A percentile compares a stretch with the other conserved stretches of the same genome.
Evolutionary conservation across 2,888 invertebrate species (phyloP).

Genomic region (Hydriomena furcata): DNA sequence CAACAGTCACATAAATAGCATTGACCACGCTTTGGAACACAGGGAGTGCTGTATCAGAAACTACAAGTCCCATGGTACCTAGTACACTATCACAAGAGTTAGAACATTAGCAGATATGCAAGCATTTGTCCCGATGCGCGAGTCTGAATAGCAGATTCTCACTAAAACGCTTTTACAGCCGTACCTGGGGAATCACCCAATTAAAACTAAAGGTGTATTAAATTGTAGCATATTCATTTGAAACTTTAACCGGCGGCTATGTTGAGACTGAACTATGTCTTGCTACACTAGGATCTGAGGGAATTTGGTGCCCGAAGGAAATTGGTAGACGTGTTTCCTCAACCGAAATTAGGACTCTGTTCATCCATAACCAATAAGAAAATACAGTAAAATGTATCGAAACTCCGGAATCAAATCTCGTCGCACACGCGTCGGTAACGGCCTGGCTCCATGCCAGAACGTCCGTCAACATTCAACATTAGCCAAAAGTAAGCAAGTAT

Average conservation of each 20-base stretch:
- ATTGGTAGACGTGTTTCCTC: conserved; percentile 11
- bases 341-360: conserved; percentile 30
- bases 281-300: background rate
- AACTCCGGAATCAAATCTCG: conserved; percentile 45
- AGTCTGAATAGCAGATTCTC: conserved; percentile 4
- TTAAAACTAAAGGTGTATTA: background rate
- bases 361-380: conserved; percentile 28
- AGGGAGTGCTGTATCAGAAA: conserved; percentile 16
- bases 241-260: too few relatives aligned
- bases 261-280: too few relatives aligned
- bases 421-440: conserved; percentile 45
- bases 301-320: background rate
- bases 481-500: conserved; percentile 42
- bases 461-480: conserved; percentile 50
- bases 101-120: conserved; percentile 15
- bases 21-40: conserved; percentile 22
- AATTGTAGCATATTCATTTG: conserved; percentile 1
- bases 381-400: conserved; percentile 38
- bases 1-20: conserved; percentile 22
- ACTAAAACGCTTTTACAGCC: conserved; percentile 1
- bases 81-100: conserved; percentile 19
- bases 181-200: conserved; percentile 7
- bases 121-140: conserved; percentile 4
- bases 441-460: conserved; percentile 47
- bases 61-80: conserved; percentile 11